Conservation (phyloP, 92 coral and sea anemone species). For the Hydrozoanthus gracilis region DNA sequence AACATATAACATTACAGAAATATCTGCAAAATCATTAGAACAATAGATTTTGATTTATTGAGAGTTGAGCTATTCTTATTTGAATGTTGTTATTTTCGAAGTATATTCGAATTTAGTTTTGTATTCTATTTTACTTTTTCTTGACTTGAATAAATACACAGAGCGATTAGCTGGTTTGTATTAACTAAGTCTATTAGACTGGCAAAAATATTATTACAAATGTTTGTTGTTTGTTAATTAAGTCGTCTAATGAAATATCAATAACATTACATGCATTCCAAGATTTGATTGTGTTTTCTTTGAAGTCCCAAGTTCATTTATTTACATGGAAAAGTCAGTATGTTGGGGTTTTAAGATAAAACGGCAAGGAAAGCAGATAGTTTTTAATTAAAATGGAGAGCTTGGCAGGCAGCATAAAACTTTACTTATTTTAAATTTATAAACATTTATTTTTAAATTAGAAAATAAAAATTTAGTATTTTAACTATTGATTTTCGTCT, state of each 20-base stretch:
- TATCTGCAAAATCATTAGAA: slow-evolving; percentile 9
- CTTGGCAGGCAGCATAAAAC: too few species aligned
- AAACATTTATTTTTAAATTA: too few species aligned
- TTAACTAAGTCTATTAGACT: slow-evolving; percentile 9
- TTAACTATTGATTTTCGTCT: too few species aligned
- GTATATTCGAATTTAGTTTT: slow-evolving; percentile 8
- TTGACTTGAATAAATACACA: slow-evolving; percentile 9
- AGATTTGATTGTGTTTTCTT: slow-evolving; percentile 9
- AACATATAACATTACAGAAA: slow-evolving; percentile 8
- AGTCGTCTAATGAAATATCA: slow-evolving; percentile 10
- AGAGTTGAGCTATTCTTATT: slow-evolving; percentile 10
- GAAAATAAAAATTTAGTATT: too few species aligned
- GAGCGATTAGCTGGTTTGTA: slow-evolving; percentile 12
- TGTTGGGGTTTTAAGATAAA: not conserved
- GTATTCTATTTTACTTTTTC: slow-evolving; percentile 8
- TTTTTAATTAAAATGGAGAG: too few species aligned
- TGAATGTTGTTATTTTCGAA: slow-evolving; percentile 9
- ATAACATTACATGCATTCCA: slow-evolving; percentile 10
- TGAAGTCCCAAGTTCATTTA: slow-evolving; percentile 10
- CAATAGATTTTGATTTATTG: slow-evolving; percentile 8
- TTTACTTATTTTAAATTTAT: too few species aligned
- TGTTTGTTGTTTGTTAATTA: slow-evolving; percentile 8
- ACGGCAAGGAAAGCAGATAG: too few species aligned
- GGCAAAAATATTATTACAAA: slow-evolving; percentile 8
- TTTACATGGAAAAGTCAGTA: slow-evolving; percentile 10